phyloP scores from a whole-genome alignment of 2,113 vertebrate species.

The Lepisosteus oculatus region DNA sequence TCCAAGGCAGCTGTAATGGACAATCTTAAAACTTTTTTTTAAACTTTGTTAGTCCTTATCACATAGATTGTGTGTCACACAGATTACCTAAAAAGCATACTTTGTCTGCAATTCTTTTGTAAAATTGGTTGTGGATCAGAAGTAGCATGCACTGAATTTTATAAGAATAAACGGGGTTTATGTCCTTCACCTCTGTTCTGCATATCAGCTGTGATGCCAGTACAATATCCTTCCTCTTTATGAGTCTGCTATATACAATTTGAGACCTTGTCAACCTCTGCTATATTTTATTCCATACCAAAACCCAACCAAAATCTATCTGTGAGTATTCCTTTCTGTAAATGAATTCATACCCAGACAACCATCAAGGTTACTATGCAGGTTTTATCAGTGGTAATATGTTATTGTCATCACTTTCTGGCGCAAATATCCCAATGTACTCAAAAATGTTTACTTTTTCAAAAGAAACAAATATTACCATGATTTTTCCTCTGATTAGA shows the following conservation, averaged over 20 bases:
- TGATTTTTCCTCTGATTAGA: background rate
- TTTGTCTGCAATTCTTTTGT: no score
- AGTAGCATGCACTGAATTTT: background rate
- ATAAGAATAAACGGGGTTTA: background rate
- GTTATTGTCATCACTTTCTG: slow-evolving; percentile 22
- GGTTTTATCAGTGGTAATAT: slow-evolving; percentile 23
- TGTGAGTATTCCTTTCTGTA: slow-evolving; percentile 14
- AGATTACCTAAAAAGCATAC: no score
- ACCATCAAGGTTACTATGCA: slow-evolving; percentile 23
- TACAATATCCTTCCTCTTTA: slow-evolving; percentile 29
- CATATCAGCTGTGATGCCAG: slow-evolving; percentile 42
- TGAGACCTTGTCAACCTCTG: slow-evolving; percentile 27
- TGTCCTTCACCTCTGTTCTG: slow-evolving; percentile 53
- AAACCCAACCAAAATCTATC: slow-evolving; percentile 33
- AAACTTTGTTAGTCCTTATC: no score
- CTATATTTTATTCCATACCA: slow-evolving; percentile 35
- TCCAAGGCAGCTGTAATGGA: no score
- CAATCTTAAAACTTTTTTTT: no score
- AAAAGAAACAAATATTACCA: background rate
- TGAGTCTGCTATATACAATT: slow-evolving; percentile 23
- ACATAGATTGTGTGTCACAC: no score
- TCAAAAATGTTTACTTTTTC: background rate
- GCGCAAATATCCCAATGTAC: background rate
- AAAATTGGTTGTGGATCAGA: slow-evolving; percentile 8
- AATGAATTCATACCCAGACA: slow-evolving; percentile 23